Base-by-base conservation (phyloP, 2,888 invertebrate species). In the Mythimna pallens region DNA sequence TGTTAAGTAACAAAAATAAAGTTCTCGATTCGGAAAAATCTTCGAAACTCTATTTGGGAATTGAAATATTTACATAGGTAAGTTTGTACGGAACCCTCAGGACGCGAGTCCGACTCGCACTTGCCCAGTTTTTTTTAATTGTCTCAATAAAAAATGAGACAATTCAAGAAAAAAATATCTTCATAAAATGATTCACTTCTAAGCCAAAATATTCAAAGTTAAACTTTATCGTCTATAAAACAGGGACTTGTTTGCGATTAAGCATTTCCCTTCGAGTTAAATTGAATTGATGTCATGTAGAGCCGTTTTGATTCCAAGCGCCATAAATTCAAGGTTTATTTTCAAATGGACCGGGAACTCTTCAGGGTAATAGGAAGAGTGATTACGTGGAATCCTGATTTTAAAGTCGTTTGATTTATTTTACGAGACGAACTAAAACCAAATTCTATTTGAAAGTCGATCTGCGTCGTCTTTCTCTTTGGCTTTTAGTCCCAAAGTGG, bases 331-430 rank as follows among this genome's bases (percentile, higher is more conserved):
- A 91, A 87, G 87, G 90, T 86, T 89, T 83, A 89, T 82, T 90
- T 92, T 89, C 65, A 83, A 78, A 73, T 86, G 76, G 72, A 76
- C 69, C 71, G 67, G 47, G 43, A 70, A 73, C 55, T 76, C 63
- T 75, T 77, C 63, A 30, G 81, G 79, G 88, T 90, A 91, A 91
- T 91, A 89, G 90, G 89, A 89, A 87, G 78, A 89, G 87, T 89
- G 91, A 92, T 93, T 92, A 90, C 88, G 87, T 80, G 82, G 82
- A 89, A 90, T 91, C 90, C 90, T 87, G 90, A 91, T 90, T 94
- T 93, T 92, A 91, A 93, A 93, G 89, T 89, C 90, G 84, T 89
- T 88, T 92, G 89, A 92, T 93, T 94, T 94, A 92, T 93, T 94
- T 93, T 92, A 92, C 89, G 91, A 90, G 88, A 87, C 78, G 85